Conservation (phyloP, 1,140 invertebrate genomes). For the Rhyacophila brunnea region DNA sequence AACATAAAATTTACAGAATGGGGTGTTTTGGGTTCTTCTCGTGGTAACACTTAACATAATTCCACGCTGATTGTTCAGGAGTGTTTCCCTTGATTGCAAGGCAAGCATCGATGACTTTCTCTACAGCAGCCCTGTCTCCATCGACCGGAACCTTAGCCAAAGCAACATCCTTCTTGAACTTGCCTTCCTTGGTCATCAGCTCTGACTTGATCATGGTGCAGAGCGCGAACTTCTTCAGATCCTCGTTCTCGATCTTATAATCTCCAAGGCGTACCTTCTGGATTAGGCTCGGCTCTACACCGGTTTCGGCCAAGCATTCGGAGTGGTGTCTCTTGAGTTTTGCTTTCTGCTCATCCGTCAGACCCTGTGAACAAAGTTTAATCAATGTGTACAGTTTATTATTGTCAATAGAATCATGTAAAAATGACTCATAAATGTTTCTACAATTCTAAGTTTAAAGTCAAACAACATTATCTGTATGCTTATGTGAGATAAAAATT, state of each 20-base stretch:
- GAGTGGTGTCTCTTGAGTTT: conserved; percentile 49
- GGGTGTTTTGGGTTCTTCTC: conserved; percentile 53
- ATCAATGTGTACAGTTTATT: no score
- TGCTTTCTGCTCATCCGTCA: conserved; percentile 53
- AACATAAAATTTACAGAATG: conserved; percentile 38
- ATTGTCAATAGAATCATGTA: no score
- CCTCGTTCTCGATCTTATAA: conserved; percentile 48
- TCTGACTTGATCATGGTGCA: conserved; percentile 52
- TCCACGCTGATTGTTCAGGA: conserved; percentile 52
- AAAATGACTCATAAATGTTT: no score
- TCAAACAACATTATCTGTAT: no score
- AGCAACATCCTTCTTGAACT: conserved; percentile 53
- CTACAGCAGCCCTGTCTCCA: conserved; percentile 47
- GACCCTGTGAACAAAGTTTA: conserved; percentile 39
- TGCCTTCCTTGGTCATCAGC: conserved; percentile 54
- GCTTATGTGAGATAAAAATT: no score
- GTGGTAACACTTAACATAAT: conserved; percentile 56
- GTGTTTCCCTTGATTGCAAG: conserved; percentile 51
- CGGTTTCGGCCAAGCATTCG: conserved; percentile 45
- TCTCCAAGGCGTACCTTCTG: conserved; percentile 48
- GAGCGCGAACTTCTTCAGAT: conserved; percentile 48
- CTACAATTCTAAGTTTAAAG: no score
- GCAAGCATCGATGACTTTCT: conserved; percentile 49
- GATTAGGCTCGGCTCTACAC: conserved; percentile 28
- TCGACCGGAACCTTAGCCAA: conserved; percentile 48